These are phyloP conservation scores for Elaeidobius kamerunicus DNA, from an alignment of 2,888 invertebrate species.

Conservation along the genomic window DNA sequence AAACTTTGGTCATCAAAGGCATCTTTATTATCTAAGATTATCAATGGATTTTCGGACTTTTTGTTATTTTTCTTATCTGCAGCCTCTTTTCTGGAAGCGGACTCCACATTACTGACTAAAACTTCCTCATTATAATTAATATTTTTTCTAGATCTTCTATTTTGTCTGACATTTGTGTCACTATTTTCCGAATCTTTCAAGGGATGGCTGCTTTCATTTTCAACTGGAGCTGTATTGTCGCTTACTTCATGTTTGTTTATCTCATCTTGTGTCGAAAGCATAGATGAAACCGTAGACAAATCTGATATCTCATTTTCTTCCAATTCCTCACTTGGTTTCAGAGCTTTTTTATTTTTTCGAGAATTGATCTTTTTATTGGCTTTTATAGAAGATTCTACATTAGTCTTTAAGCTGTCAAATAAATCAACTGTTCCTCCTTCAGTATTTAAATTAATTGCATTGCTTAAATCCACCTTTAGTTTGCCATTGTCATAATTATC, in stretches of 20 bases:
- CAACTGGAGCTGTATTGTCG: neutral
- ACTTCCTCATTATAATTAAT: constrained; percentile 21
- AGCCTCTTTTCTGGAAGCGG: neutral
- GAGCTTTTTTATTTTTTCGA: constrained; percentile 1
- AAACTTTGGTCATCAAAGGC: neutral
- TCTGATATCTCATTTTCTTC: neutral
- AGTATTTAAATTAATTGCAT: constrained; percentile 3
- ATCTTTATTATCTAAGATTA: no score
- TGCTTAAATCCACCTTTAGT: no score
- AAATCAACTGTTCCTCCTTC: neutral
- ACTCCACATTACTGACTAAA: constrained; percentile 4
- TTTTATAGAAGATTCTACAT: neutral
- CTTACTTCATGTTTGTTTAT: neutral
- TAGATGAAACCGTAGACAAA: no score
- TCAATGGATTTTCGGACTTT: no score
- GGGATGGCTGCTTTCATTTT: neutral
- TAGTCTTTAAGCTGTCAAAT: neutral
- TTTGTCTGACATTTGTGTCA: neutral
- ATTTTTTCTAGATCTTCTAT: constrained; percentile 19
- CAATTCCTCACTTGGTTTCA: neutral
- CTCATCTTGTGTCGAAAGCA: no score
- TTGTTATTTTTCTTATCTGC: neutral
- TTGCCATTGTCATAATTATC: no score
- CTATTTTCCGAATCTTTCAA: neutral
- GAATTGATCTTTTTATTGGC: neutral